Conservation (phyloP, 2,113 vertebrate genomes). For the Alectura lathami region DNA sequence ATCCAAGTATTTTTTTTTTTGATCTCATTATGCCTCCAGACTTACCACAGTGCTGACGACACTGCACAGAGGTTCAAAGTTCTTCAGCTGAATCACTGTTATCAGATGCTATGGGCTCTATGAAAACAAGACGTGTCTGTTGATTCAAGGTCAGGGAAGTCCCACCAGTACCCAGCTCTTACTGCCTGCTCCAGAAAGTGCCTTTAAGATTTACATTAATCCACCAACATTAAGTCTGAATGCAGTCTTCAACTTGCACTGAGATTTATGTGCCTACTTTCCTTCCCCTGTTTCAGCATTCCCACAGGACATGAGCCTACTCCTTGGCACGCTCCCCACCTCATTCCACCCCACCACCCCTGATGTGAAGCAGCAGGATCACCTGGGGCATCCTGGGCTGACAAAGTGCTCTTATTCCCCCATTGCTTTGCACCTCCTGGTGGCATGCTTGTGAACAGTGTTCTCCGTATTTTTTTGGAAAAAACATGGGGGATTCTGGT, state of each 20-base stretch:
- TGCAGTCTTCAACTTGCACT: not conserved
- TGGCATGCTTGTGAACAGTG: not conserved
- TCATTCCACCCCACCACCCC: not conserved
- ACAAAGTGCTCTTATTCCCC: not conserved
- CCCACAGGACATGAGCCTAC: not conserved
- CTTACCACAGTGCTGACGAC: not conserved
- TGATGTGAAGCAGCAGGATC: not conserved
- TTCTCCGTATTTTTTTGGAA: not conserved
- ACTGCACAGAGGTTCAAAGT: not conserved
- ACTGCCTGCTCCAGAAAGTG: not conserved
- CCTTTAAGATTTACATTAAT: not conserved
- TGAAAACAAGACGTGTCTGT: constrained; percentile 13
- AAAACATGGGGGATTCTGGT: not conserved
- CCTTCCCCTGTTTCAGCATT: not conserved
- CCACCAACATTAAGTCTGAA: not conserved
- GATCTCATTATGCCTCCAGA: not conserved
- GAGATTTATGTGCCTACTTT: not conserved
- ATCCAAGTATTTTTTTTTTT: not conserved
- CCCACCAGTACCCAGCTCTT: not conserved
- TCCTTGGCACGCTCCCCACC: not conserved
- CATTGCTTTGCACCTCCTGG: not conserved
- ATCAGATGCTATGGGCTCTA: not conserved
- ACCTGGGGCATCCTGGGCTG: not conserved
- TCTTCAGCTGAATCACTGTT: constrained; percentile 13
- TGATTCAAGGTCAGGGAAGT: constrained; percentile 17